A percentile compares a stretch with the other conserved stretches of the same genome.
phyloP scores from a whole-genome alignment of 2,113 vertebrate genomes.

The Halichoeres trimaculatus region DNA sequence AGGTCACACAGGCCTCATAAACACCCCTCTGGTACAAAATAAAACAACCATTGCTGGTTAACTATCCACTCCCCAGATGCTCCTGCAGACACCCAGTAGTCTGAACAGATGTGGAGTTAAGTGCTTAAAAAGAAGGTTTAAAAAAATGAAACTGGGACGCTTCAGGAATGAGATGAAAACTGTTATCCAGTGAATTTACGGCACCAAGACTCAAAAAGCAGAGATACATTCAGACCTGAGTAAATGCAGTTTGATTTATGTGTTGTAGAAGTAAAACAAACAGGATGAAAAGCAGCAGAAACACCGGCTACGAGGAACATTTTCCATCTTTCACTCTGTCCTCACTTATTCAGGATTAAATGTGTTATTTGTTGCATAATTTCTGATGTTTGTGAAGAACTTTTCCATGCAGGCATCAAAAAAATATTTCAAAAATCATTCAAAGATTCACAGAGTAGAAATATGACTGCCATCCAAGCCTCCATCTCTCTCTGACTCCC shows the following conservation, averaged over 20 bases:
- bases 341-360: conserved; percentile 24
- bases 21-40: neutral
- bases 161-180: too few species aligned
- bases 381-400: conserved; percentile 12
- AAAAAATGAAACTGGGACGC: neutral
- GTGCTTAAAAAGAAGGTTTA: neutral
- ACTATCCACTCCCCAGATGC: neutral
- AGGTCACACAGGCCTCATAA: conserved; percentile 50
- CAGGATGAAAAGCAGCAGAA: neutral
- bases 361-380: conserved; percentile 10
- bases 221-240: too few species aligned
- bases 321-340: neutral
- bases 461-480: conserved; percentile 8
- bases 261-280: neutral
- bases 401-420: conserved; percentile 13
- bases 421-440: conserved; percentile 18
- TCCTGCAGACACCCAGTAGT: neutral
- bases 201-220: too few species aligned
- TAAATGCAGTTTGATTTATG: neutral
- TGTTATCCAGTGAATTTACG: too few species aligned
- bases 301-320: neutral
- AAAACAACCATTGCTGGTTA: neutral
- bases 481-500: conserved; percentile 17
- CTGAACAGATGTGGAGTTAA: neutral
- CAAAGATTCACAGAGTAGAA: conserved; percentile 10